Conservation (phyloP, 2,888 invertebrate species). For the Rhopalosiphum nymphaeae region DNA sequence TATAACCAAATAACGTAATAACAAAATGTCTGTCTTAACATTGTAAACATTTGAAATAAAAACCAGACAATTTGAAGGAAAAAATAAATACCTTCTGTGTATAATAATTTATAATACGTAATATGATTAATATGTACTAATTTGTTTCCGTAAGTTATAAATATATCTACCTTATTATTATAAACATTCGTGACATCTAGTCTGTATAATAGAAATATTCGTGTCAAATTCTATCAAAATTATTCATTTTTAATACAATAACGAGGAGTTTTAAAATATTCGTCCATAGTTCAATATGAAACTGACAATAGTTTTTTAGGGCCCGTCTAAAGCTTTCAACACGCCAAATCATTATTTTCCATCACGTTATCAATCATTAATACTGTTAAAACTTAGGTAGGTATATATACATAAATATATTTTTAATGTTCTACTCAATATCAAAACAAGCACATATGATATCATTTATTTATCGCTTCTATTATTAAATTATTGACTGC, state of each 20-base stretch:
- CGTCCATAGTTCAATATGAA: not conserved
- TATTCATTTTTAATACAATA: not conserved
- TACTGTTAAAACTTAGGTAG: not conserved
- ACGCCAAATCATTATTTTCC: not conserved
- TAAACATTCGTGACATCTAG: not conserved
- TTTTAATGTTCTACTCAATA: not conserved
- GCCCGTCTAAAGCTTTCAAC: not conserved
- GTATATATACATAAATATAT: not conserved
- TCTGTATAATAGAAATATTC: not conserved
- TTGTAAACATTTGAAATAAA: not conserved
- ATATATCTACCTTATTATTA: not conserved
- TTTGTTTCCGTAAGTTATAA: not conserved
- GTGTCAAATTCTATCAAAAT: not conserved
- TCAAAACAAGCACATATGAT: not conserved
- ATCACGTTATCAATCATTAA: not conserved
- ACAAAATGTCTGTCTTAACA: not conserved
- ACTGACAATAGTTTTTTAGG: not conserved
- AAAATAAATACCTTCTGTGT: not conserved
- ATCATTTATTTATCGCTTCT: not conserved
- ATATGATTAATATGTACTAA: not conserved
- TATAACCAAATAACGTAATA: not conserved
- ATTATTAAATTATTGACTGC: not conserved
- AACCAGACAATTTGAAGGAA: not conserved
- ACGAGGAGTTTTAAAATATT: not conserved
- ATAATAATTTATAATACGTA: not conserved